These are phyloP conservation scores for Epinephelus coioides DNA, from an alignment of 2,797 vertebrate genomes.

Conservation along the genomic window DNA sequence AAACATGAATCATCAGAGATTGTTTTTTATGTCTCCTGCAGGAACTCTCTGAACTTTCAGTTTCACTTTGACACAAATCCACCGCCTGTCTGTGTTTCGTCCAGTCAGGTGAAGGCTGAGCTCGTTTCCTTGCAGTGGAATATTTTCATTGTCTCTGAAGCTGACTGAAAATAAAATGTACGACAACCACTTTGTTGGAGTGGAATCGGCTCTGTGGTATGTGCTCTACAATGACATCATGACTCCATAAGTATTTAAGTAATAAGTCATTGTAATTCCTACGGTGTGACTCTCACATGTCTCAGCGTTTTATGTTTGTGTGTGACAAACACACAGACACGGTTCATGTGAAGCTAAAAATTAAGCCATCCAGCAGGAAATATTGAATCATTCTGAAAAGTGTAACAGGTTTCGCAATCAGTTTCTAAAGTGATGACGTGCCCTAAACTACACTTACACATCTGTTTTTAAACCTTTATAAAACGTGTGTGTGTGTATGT, in stretches of 20 bases:
- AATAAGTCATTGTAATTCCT: too few species aligned
- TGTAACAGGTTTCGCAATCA: neutral
- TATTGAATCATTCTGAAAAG: neutral
- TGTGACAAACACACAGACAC: too few species aligned
- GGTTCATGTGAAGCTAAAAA: too few species aligned
- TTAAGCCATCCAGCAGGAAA: neutral
- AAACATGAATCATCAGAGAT: neutral
- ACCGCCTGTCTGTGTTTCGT: neutral
- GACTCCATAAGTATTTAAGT: too few species aligned
- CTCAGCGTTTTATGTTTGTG: too few species aligned
- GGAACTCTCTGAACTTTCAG: neutral
- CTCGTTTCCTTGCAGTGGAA: neutral
- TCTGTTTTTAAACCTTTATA: neutral
- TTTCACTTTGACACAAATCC: conserved; percentile 8
- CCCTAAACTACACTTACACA: neutral
- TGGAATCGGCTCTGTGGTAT: too few species aligned
- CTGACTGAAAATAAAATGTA: too few species aligned
- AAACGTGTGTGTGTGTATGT: conserved; percentile 3
- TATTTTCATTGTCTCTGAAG: neutral
- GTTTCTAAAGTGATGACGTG: neutral
- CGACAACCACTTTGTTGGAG: too few species aligned
- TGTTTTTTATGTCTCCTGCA: neutral
- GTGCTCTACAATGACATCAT: too few species aligned
- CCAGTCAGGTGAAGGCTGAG: neutral
- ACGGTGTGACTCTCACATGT: too few species aligned